Evolutionary conservation across 1,140 invertebrate species (phyloP).

Genomic region (Vanessa atalanta): DNA sequence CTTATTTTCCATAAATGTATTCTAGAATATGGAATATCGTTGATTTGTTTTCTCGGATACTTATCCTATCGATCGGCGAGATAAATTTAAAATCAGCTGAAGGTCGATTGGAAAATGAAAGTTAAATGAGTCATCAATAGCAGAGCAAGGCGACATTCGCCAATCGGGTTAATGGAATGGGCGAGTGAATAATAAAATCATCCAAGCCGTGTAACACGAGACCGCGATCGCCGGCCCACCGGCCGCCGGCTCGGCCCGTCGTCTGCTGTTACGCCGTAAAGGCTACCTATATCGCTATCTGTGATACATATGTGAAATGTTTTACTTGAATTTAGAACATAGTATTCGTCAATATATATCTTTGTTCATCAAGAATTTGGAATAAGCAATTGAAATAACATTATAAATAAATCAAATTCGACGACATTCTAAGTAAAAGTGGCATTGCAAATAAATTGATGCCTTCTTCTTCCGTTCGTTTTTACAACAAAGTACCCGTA

Average conservation of each 20-base stretch:
- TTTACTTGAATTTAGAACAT: background rate
- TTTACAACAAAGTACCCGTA: too few species aligned
- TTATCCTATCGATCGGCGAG: too few species aligned
- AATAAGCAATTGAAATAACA: too few species aligned
- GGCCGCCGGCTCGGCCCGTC: slow-evolving; percentile 3
- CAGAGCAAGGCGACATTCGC: slow-evolving; percentile 11
- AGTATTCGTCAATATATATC: background rate
- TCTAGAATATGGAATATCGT: too few species aligned
- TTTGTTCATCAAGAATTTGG: too few species aligned
- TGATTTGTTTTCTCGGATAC: too few species aligned
- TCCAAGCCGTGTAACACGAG: slow-evolving; percentile 36
- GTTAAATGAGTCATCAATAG: slow-evolving; percentile 38
- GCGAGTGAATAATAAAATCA: slow-evolving; percentile 41
- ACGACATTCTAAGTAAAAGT: too few species aligned
- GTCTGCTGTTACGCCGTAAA: background rate
- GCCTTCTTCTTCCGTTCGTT: too few species aligned
- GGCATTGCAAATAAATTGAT: too few species aligned
- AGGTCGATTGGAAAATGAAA: slow-evolving; percentile 39
- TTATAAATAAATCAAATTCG: too few species aligned
- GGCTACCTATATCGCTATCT: background rate
- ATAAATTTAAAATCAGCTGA: background rate
- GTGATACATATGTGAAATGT: background rate
- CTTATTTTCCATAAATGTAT: too few species aligned
- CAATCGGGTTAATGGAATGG: slow-evolving; percentile 42
- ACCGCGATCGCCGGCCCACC: slow-evolving; percentile 11